A percentile compares a stretch with the other conserved stretches of the same genome.
Evolutionary conservation across 2,113 vertebrate genomes (phyloP).

Genomic region (Ondatra zibethicus): DNA sequence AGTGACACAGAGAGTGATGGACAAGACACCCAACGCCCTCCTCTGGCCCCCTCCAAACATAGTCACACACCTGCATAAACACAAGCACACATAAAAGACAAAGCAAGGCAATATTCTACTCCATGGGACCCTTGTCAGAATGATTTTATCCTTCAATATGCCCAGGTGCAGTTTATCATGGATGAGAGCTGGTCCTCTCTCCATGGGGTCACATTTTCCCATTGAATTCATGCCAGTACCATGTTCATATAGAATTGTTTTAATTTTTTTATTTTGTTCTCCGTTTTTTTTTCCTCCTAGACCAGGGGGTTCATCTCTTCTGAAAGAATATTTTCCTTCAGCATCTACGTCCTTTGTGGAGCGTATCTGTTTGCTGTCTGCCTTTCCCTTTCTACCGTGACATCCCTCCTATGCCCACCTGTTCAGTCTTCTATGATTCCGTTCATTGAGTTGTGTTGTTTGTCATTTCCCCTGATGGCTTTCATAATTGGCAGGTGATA

Average conservation of each 20-base stretch:
- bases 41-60: not conserved
- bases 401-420: not conserved
- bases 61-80: not conserved
- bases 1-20: too few species aligned
- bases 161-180: not conserved
- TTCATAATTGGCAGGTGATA: not conserved
- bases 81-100: too few species aligned
- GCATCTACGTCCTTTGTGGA: not conserved
- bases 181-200: not conserved
- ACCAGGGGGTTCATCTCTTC: not conserved
- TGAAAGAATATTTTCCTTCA: not conserved
- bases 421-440: not conserved
- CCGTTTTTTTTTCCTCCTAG: not conserved
- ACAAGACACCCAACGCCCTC: not conserved
- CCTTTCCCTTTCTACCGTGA: not conserved
- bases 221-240: not conserved
- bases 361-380: not conserved
- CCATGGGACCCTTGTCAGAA: not conserved
- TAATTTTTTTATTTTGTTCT: not conserved
- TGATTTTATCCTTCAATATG: not conserved
- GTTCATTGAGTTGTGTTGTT: not conserved
- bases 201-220: not conserved
- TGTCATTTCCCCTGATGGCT: not conserved
- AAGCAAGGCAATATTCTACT: not conserved
- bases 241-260: not conserved